A percentile compares a stretch with the other conserved stretches of the same genome.
Evolutionary conservation across 1,140 invertebrate genomes (phyloP).

Genomic region (Diuraphis noxia): DNA sequence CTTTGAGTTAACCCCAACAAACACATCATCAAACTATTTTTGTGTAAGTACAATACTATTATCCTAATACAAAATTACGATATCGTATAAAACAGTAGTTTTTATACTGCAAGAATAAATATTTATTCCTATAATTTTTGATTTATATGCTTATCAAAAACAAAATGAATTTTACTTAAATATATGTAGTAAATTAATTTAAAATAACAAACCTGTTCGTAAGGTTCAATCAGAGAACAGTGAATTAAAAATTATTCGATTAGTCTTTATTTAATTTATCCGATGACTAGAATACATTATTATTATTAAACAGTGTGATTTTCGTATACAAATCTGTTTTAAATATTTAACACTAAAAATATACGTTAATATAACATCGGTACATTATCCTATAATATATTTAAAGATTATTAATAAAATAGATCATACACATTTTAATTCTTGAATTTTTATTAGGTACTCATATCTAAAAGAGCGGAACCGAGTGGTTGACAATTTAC

Average conservation of each 20-base stretch:
- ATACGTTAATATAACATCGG: background rate
- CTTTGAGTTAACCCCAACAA: too few species aligned
- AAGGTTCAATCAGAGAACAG: too few species aligned
- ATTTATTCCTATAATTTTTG: too few species aligned
- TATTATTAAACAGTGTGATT: background rate
- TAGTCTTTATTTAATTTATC: background rate
- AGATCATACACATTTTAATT: background rate
- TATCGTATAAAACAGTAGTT: too few species aligned
- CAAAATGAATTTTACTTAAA: too few species aligned
- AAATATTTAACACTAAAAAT: background rate
- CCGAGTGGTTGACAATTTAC: background rate
- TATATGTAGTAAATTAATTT: too few species aligned
- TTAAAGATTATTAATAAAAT: background rate
- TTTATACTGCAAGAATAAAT: too few species aligned
- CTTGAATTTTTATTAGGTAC: conserved; percentile 29
- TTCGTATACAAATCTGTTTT: background rate
- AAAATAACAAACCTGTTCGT: too few species aligned
- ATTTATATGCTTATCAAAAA: too few species aligned
- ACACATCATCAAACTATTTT: too few species aligned
- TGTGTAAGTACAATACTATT: background rate
- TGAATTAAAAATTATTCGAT: background rate
- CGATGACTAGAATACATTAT: background rate
- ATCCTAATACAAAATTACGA: background rate
- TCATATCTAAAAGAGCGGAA: conserved; percentile 19
- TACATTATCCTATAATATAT: background rate